These are phyloP conservation scores for Eulimnadia texana DNA, from an alignment of 1,140 invertebrate species.

Conservation along the genomic window DNA sequence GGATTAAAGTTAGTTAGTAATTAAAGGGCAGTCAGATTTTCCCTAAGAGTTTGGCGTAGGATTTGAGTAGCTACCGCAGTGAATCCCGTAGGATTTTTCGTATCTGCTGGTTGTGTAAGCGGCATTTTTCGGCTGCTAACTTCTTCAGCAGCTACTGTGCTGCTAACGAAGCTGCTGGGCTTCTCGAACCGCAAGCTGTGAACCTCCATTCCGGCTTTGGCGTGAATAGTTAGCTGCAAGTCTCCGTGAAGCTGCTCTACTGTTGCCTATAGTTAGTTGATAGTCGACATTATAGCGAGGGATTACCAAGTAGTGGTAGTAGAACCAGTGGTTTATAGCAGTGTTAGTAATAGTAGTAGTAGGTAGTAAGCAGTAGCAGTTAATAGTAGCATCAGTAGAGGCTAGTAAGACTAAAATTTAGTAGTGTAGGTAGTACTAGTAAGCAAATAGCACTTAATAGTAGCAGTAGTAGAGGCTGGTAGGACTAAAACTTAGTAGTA, in stretches of 20 bases:
- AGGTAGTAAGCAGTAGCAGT: too few species aligned
- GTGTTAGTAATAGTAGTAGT: too few species aligned
- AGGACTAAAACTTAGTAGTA: too few species aligned
- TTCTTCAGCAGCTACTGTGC: neutral
- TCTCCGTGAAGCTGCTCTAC: neutral
- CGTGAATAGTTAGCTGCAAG: neutral
- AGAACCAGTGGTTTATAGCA: too few species aligned
- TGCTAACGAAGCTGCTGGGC: neutral
- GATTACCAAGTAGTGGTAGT: too few species aligned
- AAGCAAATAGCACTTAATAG: too few species aligned
- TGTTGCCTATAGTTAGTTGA: neutral
- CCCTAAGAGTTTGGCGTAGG: neutral
- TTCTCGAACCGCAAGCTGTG: neutral
- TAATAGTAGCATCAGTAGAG: too few species aligned
- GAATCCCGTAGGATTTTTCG: neutral
- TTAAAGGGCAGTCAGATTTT: too few species aligned
- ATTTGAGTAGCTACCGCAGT: neutral
- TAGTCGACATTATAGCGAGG: neutral
- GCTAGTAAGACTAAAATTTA: too few species aligned
- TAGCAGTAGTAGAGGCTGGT: too few species aligned
- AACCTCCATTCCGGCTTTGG: neutral
- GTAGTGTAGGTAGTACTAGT: too few species aligned
- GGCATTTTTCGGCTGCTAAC: neutral
- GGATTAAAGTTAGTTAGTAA: too few species aligned
- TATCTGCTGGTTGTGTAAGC: neutral